These are phyloP conservation scores for Danio tinwini DNA, from an alignment of 2,797 vertebrate genomes.

Conservation along the genomic window DNA sequence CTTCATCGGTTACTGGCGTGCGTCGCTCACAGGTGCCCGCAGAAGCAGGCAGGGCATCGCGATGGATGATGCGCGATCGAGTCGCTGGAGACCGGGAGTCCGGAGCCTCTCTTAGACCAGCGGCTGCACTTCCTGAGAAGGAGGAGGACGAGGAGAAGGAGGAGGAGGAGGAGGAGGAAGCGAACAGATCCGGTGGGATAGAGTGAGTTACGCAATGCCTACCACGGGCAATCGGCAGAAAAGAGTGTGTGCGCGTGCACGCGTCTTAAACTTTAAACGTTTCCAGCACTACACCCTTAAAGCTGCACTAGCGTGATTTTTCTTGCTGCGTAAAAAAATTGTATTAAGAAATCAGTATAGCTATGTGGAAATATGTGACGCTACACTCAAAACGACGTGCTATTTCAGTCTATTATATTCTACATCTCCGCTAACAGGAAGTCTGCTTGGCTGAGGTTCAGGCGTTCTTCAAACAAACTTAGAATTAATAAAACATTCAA, in stretches of 20 bases:
- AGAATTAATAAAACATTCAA: too few relatives aligned
- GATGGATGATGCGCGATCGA: constrained; percentile 74
- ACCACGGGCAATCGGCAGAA: constrained; percentile 68
- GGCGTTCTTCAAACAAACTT: too few relatives aligned
- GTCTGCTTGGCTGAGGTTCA: too few relatives aligned
- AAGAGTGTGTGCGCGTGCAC: not conserved
- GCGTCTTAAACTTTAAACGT: constrained; percentile 6
- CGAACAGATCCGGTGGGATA: constrained; percentile 59
- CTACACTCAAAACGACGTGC: too few relatives aligned
- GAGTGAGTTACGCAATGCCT: constrained; percentile 77
- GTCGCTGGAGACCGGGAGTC: constrained; percentile 35
- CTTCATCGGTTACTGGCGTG: constrained; percentile 64
- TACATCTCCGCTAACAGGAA: too few relatives aligned
- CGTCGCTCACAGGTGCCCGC: constrained; percentile 74
- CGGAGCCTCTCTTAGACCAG: constrained; percentile 59
- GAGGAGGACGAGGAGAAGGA: constrained; percentile 47
- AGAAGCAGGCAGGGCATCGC: constrained; percentile 75
- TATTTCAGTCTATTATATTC: too few relatives aligned
- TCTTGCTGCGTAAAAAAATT: too few relatives aligned
- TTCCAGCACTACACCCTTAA: not conserved
- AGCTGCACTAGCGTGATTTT: not conserved
- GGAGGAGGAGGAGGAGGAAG: constrained; percentile 47
- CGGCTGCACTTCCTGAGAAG: constrained; percentile 45
- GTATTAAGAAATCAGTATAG: too few relatives aligned
- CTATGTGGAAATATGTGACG: too few relatives aligned